Percentiles rank a stretch among this genome's conserved stretches.
phyloP scores from a whole-genome alignment of 2,888 invertebrate species.

The Calameuta pallipes region DNA sequence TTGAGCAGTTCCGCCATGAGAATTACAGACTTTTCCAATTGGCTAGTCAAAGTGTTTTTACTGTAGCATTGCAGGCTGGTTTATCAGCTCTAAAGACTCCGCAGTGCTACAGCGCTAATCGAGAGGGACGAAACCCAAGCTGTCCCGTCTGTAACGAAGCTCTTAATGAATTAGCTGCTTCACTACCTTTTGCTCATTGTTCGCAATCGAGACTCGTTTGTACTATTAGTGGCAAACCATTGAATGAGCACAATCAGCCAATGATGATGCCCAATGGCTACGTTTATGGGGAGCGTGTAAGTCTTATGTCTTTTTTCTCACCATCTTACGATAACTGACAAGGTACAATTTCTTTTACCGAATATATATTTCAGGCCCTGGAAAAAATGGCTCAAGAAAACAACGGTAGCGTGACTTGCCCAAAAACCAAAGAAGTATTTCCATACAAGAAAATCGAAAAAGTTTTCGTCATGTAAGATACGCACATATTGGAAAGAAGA shows the following conservation, averaged over 20 bases:
- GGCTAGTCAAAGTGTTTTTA: slow-evolving; percentile 90
- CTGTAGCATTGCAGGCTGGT: slow-evolving; percentile 92
- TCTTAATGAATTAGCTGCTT: slow-evolving; percentile 85
- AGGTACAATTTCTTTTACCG: background rate
- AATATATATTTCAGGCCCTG: slow-evolving; percentile 75
- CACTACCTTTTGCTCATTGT: slow-evolving; percentile 95
- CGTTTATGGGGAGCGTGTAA: slow-evolving; percentile 92
- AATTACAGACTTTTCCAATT: slow-evolving; percentile 95
- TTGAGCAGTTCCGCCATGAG: slow-evolving; percentile 91
- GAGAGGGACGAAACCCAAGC: slow-evolving; percentile 79
- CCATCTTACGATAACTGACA: background rate
- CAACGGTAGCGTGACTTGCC: slow-evolving; percentile 92
- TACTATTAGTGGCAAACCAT: slow-evolving; percentile 85
- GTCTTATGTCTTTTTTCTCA: slow-evolving; percentile 19
- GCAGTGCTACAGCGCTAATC: slow-evolving; percentile 78
- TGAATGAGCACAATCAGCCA: slow-evolving; percentile 98
- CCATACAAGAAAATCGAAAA: slow-evolving; percentile 93
- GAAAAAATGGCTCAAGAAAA: slow-evolving; percentile 91
- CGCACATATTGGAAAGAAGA: slow-evolving; percentile 9
- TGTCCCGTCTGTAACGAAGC: slow-evolving; percentile 95
- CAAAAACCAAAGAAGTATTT: slow-evolving; percentile 93
- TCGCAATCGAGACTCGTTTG: slow-evolving; percentile 96
- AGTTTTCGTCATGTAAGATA: slow-evolving; percentile 93
- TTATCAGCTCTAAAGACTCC: slow-evolving; percentile 87
- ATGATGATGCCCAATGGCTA: slow-evolving; percentile 99